phyloP scores from a whole-genome alignment of 2,888 invertebrate species.

The Cetonia aurata region DNA sequence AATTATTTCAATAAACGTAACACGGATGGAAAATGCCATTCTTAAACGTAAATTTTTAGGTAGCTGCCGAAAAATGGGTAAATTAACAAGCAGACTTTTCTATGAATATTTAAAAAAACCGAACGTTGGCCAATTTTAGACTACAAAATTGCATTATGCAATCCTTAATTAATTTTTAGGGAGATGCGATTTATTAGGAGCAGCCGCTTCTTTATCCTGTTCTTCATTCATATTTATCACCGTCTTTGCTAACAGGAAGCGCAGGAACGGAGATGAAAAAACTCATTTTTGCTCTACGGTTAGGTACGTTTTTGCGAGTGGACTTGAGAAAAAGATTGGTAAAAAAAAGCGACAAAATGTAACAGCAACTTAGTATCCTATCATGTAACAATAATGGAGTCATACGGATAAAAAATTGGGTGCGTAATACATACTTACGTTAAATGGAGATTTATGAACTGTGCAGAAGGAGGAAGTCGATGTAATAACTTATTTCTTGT shows the following conservation, averaged over 20 bases:
- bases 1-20: too few relatives aligned
- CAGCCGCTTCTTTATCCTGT: conserved; percentile 30
- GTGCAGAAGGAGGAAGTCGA: conserved; percentile 17
- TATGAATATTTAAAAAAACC: conserved; percentile 31
- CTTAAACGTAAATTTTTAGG: too few relatives aligned
- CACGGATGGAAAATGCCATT: too few relatives aligned
- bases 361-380: conserved; percentile 44
- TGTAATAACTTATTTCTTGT: conserved; percentile 18
- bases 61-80: too few relatives aligned
- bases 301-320: conserved; percentile 22
- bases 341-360: conserved; percentile 32
- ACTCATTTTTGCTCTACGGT: conserved; percentile 37
- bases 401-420: conserved; percentile 46
- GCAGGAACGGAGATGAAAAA: conserved; percentile 30
- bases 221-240: conserved; percentile 44
- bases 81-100: too few relatives aligned
- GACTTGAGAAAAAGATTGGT: conserved; percentile 17
- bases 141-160: conserved; percentile 24
- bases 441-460: conserved; percentile 44
- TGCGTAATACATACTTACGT: conserved; percentile 39
- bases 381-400: conserved; percentile 46
- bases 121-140: neutral
- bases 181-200: conserved; percentile 42
- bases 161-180: conserved; percentile 37
- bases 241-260: conserved; percentile 18